Percentiles rank a stretch among this genome's conserved stretches.
Evolutionary conservation across 2,888 invertebrate species (phyloP).

Genomic region (Pristionchus maxplancki): DNA sequence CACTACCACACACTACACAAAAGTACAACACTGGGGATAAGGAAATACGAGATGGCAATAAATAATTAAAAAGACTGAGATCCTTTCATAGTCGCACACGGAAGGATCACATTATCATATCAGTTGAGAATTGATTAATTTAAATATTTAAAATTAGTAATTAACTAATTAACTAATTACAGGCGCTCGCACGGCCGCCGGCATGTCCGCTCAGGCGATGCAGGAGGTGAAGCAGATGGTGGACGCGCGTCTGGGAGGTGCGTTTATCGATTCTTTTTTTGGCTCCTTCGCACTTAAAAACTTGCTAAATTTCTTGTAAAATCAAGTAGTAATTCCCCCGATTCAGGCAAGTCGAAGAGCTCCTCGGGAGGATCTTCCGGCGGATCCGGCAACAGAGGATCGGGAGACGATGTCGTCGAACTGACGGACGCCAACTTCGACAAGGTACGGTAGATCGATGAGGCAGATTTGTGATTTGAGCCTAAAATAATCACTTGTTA

Average conservation of each 20-base stretch:
- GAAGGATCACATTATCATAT: too few relatives aligned
- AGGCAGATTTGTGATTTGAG: too few relatives aligned
- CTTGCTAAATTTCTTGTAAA: too few relatives aligned
- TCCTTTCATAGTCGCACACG: too few relatives aligned
- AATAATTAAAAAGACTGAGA: background rate
- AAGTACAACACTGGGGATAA: background rate
- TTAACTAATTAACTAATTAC: conserved; percentile 46
- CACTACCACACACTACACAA: background rate
- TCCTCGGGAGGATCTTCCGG: conserved; percentile 56
- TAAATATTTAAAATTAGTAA: background rate
- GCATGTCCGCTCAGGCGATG: conserved; percentile 89
- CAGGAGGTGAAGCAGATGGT: conserved; percentile 84
- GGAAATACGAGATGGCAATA: background rate
- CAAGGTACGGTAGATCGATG: conserved; percentile 78
- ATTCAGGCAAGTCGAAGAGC: conserved; percentile 40
- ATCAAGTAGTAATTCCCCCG: too few relatives aligned
- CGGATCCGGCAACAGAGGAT: conserved; percentile 58
- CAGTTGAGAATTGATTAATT: too few relatives aligned
- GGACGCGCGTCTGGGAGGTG: conserved; percentile 69
- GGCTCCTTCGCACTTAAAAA: too few relatives aligned
- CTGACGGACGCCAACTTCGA: conserved; percentile 97
- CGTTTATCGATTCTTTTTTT: too few relatives aligned
- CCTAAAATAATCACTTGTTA: background rate
- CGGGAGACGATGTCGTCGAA: conserved; percentile 85
- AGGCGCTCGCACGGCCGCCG: conserved; percentile 86